Conservation (phyloP, 2,888 invertebrate species). For the Drosophila yooni region DNA sequence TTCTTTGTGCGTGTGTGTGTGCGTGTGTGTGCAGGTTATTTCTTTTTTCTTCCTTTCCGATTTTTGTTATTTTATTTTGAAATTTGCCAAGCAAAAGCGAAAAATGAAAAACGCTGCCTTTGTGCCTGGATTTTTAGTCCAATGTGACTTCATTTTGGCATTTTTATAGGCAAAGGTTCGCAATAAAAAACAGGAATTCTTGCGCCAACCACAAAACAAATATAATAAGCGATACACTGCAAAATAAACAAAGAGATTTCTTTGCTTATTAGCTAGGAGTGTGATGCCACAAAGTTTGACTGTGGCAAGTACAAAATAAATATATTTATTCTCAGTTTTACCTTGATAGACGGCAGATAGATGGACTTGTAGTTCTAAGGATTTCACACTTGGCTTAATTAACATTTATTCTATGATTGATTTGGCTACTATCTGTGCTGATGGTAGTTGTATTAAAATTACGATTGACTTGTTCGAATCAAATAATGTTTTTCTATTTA, state of each 20-base stretch:
- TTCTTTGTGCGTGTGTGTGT: conserved; percentile 18
- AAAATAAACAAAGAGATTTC: neutral
- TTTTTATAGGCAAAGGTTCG: conserved; percentile 57
- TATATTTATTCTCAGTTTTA: neutral
- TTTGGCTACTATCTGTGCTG: accelerated
- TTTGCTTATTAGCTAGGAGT: neutral
- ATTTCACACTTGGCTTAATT: neutral
- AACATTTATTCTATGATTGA: neutral
- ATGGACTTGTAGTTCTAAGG: neutral
- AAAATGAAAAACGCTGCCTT: conserved; percentile 38
- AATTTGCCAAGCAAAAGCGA: conserved; percentile 17
- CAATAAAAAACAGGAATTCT: conserved; percentile 21
- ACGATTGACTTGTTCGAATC: neutral
- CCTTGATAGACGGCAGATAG: neutral
- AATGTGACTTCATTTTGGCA: conserved; percentile 55
- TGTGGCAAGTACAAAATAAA: neutral
- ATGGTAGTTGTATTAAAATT: neutral
- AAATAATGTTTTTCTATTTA: neutral
- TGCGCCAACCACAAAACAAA: conserved; percentile 48
- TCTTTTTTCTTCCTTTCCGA: neutral
- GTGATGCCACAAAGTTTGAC: neutral
- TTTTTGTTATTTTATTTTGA: conserved; percentile 11
- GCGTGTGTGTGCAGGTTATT: conserved; percentile 13
- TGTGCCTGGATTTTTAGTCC: conserved; percentile 39
- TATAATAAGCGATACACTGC: conserved; percentile 47